Conservation (phyloP, 2,113 vertebrate genomes). For the Myrmophylax atrothorax region DNA sequence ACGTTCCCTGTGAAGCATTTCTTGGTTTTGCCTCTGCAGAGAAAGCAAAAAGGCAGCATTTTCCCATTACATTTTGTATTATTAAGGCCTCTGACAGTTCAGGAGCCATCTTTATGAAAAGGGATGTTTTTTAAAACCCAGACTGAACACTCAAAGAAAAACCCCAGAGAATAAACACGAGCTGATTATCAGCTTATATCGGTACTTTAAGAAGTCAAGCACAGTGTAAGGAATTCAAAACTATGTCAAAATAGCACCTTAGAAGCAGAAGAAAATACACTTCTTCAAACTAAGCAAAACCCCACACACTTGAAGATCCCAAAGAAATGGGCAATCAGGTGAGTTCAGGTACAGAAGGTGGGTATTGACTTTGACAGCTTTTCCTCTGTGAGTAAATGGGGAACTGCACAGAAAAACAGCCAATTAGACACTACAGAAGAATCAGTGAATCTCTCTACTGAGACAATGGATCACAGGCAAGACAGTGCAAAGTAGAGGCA, state of each 20-base stretch:
- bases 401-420: neutral
- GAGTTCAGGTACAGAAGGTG: neutral
- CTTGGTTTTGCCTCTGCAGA: neutral
- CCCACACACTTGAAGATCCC: neutral
- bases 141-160: neutral
- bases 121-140: neutral
- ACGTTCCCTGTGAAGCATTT: neutral
- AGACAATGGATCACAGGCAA: neutral
- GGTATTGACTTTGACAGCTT: neutral
- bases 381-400: neutral
- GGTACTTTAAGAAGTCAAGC: conserved; percentile 4
- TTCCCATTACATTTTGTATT: neutral
- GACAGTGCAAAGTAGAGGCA: neutral
- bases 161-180: neutral
- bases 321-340: neutral
- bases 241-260: conserved; percentile 53
- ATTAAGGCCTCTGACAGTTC: conserved; percentile 31
- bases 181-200: neutral
- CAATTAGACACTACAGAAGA: neutral
- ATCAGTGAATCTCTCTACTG: neutral
- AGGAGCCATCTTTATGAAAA: neutral
- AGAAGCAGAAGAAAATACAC: neutral
- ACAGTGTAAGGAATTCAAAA: conserved; percentile 43
- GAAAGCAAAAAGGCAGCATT: neutral
- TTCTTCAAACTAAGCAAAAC: neutral